Evolutionary conservation across 1,140 invertebrate genomes (phyloP).

Genomic region (Platyscapa corneri): DNA sequence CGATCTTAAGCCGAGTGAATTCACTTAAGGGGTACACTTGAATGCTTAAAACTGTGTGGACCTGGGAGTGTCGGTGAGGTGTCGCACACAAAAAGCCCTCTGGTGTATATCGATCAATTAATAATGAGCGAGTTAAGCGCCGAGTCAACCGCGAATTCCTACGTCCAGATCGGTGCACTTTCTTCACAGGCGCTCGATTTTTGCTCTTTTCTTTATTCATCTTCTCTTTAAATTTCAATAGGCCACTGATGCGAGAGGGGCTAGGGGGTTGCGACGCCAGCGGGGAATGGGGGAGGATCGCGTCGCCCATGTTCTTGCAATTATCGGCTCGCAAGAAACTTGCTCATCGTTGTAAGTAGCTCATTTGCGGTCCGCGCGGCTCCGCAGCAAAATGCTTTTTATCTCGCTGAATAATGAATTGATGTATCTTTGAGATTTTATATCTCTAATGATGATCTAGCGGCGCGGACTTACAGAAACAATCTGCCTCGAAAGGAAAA

Average conservation of each 20-base stretch:
- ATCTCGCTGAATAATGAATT: slow-evolving; percentile 39
- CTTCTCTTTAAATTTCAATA: slow-evolving; percentile 44
- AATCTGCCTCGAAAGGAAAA: background rate
- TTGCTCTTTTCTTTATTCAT: slow-evolving; percentile 17
- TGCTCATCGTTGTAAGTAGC: background rate
- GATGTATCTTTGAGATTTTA: slow-evolving; percentile 5
- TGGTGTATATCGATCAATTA: slow-evolving; percentile 26
- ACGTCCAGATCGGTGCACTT: background rate
- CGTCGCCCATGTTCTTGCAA: slow-evolving; percentile 2
- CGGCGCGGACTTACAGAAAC: no score
- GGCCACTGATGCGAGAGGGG: background rate
- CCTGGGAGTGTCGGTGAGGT: no score
- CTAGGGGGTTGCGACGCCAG: no score
- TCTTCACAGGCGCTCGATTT: slow-evolving; percentile 18
- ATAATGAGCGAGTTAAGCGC: slow-evolving; percentile 9
- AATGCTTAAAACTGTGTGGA: no score
- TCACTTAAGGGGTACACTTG: no score
- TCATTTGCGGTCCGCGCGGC: background rate
- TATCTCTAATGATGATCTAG: no score
- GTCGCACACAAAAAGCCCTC: no score
- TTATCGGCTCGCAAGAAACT: slow-evolving; percentile 32
- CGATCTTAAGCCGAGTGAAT: background rate
- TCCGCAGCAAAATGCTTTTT: background rate
- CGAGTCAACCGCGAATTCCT: background rate
- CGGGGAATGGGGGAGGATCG: background rate